Percentiles rank a stretch among this genome's conserved stretches.
These are phyloP conservation scores for Orchesella cincta DNA, from an alignment of 1,140 invertebrate species.

Conservation along the genomic window DNA sequence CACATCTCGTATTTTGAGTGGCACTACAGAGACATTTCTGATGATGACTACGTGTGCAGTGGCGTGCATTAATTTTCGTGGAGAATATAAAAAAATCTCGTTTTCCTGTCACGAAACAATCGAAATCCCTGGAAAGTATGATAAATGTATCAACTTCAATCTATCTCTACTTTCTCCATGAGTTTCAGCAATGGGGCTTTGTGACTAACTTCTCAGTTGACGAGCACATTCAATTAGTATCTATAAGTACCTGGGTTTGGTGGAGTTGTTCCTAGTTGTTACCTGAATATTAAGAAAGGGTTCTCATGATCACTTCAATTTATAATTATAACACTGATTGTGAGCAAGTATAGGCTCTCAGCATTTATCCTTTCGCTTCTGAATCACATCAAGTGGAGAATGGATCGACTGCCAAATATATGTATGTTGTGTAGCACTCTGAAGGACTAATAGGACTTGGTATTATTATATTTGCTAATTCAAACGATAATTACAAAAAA, in stretches of 20 bases:
- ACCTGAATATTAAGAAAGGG: no score
- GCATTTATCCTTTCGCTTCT: no score
- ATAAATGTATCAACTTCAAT: not conserved
- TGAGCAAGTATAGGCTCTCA: no score
- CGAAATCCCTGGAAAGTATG: not conserved
- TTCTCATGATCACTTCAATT: no score
- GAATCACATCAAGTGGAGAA: no score
- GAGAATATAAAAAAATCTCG: not conserved
- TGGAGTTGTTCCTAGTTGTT: no score
- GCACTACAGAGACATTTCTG: constrained; percentile 10
- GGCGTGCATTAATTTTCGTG: not conserved
- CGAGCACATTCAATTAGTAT: no score
- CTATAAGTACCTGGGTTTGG: no score
- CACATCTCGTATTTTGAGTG: not conserved
- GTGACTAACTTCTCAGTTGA: not conserved
- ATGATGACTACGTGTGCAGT: not conserved
- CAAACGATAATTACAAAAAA: not conserved
- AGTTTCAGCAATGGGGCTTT: not conserved
- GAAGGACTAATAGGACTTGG: not conserved
- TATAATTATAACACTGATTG: no score
- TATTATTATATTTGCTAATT: not conserved
- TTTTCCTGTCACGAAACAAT: not conserved
- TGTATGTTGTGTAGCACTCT: not conserved
- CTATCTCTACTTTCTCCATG: not conserved
- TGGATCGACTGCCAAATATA: not conserved